Evolutionary conservation across 2,888 invertebrate species (phyloP).

Genomic region (Sesia apiformis): DNA sequence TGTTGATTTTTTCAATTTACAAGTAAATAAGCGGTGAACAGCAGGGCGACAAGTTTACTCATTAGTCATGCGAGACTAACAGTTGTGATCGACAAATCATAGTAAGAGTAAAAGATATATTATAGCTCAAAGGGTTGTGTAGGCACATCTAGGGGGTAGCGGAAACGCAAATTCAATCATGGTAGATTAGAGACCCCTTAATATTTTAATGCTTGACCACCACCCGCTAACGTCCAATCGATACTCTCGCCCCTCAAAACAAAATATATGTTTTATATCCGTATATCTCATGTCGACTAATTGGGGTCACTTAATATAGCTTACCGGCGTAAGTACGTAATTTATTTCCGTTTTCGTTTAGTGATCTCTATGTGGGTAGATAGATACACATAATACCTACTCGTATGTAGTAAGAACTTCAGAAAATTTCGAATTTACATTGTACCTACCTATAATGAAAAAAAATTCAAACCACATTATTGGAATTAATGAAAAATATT

Average conservation of each 20-base stretch:
- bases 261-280: slow-evolving; percentile 55
- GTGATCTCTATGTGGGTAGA: too few relatives aligned
- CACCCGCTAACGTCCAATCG: slow-evolving; percentile 61
- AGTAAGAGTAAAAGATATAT: slow-evolving; percentile 32
- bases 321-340: slow-evolving; percentile 70
- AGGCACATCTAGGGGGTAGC: slow-evolving; percentile 31
- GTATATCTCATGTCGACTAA: slow-evolving; percentile 67
- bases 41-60: too few relatives aligned
- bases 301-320: slow-evolving; percentile 74
- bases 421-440: too few relatives aligned
- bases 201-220: slow-evolving; percentile 73
- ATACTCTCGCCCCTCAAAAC: slow-evolving; percentile 49
- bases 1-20: too few relatives aligned
- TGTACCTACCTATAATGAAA: too few relatives aligned
- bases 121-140: slow-evolving; percentile 38
- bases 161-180: slow-evolving; percentile 71
- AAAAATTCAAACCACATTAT: too few relatives aligned
- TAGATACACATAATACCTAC: too few relatives aligned
- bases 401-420: too few relatives aligned
- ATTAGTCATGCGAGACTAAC: not conserved
- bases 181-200: slow-evolving; percentile 66
- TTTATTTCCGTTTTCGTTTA: slow-evolving; percentile 46
- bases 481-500: too few relatives aligned
- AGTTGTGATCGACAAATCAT: slow-evolving; percentile 10
- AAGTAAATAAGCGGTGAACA: too few relatives aligned